phyloP scores from a whole-genome alignment of 2,113 vertebrate genomes.

The Thomomys bottae region DNA sequence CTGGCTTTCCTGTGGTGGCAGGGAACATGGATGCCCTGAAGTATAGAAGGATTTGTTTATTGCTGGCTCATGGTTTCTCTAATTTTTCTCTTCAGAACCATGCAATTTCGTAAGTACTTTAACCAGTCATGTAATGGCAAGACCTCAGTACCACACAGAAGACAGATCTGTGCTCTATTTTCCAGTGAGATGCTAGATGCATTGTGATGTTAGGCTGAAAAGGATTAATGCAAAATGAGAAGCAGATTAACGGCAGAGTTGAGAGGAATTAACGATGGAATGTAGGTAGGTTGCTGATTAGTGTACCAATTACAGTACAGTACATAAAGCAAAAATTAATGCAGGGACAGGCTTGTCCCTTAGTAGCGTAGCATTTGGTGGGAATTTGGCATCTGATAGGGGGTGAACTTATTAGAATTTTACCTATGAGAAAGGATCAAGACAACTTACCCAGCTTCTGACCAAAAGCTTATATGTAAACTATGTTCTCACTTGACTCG shows the following conservation, averaged over 20 bases:
- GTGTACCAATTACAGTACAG: not conserved
- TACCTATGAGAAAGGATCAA: not conserved
- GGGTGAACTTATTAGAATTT: not conserved
- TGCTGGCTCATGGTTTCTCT: not conserved
- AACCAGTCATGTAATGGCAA: not conserved
- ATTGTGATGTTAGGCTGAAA: not conserved
- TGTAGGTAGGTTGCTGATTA: not conserved
- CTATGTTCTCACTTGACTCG: not conserved
- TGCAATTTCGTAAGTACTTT: not conserved
- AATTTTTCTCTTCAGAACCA: not conserved
- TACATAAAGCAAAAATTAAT: not conserved
- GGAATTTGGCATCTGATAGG: not conserved
- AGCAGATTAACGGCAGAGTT: not conserved
- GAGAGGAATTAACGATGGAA: conserved; percentile 13
- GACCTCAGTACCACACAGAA: not conserved
- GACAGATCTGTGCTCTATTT: not conserved
- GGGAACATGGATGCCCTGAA: not conserved
- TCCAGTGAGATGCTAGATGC: not conserved
- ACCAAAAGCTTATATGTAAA: not conserved
- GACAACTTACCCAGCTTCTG: not conserved
- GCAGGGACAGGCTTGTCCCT: not conserved
- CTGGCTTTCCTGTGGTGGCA: not conserved
- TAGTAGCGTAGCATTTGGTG: not conserved
- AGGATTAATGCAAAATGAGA: not conserved
- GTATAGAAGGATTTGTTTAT: not conserved